These are phyloP conservation scores for Donacobius atricapilla DNA, from an alignment of 2,113 vertebrate species.

Conservation along the genomic window DNA sequence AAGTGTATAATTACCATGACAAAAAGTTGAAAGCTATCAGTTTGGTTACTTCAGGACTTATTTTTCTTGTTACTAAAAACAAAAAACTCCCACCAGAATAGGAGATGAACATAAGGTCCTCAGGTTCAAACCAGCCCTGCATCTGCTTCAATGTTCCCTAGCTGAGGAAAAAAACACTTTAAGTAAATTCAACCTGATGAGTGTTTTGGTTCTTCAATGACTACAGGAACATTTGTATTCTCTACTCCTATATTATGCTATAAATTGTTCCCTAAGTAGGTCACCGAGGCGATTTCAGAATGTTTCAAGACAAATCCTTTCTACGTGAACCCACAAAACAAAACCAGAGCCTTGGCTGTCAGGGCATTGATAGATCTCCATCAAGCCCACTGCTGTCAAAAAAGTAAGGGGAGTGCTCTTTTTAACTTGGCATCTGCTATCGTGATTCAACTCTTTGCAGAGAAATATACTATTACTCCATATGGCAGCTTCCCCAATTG, in stretches of 20 bases:
- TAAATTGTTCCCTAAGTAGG: slow-evolving; percentile 58
- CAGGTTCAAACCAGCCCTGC: slow-evolving; percentile 34
- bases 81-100: not conserved
- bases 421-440: slow-evolving; percentile 64
- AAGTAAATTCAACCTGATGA: slow-evolving; percentile 29
- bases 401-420: slow-evolving; percentile 61
- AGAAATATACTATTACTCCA: slow-evolving; percentile 64
- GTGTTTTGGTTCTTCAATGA: slow-evolving; percentile 55
- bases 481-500: slow-evolving; percentile 59
- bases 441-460: slow-evolving; percentile 67
- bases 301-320: slow-evolving; percentile 17
- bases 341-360: slow-evolving; percentile 29
- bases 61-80: slow-evolving; percentile 28
- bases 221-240: slow-evolving; percentile 8
- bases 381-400: slow-evolving; percentile 63
- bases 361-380: slow-evolving; percentile 49
- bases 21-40: slow-evolving; percentile 35
- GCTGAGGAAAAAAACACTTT: not conserved
- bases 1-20: slow-evolving; percentile 42
- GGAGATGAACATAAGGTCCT: slow-evolving; percentile 18
- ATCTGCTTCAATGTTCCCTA: not conserved
- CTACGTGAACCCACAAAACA: not conserved
- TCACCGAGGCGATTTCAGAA: slow-evolving; percentile 26
- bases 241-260: slow-evolving; percentile 28
- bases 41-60: slow-evolving; percentile 25